Evolutionary conservation across 2,888 invertebrate species (phyloP).

Genomic region (Sphinx pinastri): DNA sequence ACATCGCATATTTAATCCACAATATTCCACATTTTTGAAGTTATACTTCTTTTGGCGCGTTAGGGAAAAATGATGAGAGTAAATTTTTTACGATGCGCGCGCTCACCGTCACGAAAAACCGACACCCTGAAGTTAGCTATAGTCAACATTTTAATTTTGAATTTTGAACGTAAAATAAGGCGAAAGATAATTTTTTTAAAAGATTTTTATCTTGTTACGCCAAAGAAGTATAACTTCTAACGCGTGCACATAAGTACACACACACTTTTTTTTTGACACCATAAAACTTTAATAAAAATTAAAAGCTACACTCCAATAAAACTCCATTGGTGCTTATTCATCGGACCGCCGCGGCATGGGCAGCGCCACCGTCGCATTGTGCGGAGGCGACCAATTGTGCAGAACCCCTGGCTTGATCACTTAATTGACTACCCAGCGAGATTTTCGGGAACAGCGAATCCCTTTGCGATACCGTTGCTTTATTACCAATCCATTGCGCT

Average conservation of each 20-base stretch:
- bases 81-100: too few relatives aligned
- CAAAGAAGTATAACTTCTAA: too few relatives aligned
- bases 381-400: conserved; percentile 80
- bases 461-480: conserved; percentile 33
- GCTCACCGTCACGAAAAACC: too few relatives aligned
- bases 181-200: too few relatives aligned
- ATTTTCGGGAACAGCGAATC: conserved; percentile 59
- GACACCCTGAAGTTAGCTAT: too few relatives aligned
- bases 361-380: conserved; percentile 73
- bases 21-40: conserved; percentile 16
- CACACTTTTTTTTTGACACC: too few relatives aligned
- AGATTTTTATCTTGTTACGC: too few relatives aligned
- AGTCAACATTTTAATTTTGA: too few relatives aligned
- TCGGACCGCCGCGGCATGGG: conserved; percentile 37
- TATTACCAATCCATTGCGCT: conserved; percentile 45
- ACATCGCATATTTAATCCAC: neutral
- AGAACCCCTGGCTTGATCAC: conserved; percentile 80
- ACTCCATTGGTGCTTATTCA: conserved; percentile 52
- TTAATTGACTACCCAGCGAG: conserved; percentile 80
- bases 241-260: too few relatives aligned
- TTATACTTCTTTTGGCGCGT: too few relatives aligned
- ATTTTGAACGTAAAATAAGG: too few relatives aligned
- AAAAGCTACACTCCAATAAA: conserved; percentile 70
- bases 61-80: too few relatives aligned
- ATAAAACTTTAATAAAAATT: conserved; percentile 21